Evolutionary conservation across 92 coral and sea anemone genomes (phyloP).

Genomic region (Montipora capitata): DNA sequence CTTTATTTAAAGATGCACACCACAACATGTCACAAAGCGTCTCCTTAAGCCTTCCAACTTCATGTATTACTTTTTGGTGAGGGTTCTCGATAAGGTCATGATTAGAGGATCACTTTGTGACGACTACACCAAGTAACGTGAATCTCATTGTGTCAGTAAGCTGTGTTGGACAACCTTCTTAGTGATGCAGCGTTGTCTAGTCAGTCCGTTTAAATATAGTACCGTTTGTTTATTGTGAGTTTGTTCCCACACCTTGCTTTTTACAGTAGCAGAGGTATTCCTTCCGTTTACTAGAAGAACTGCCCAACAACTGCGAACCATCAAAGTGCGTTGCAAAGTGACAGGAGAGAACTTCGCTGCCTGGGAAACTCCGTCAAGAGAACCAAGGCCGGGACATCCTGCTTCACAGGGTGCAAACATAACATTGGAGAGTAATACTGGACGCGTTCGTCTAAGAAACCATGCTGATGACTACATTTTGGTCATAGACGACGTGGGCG

Average conservation of each 20-base stretch:
- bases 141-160: too few relatives aligned
- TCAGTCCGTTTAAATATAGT: too few relatives aligned
- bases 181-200: too few relatives aligned
- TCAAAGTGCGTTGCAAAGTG: slow-evolving; percentile 16
- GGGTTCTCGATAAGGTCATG: too few relatives aligned
- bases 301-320: slow-evolving; percentile 36
- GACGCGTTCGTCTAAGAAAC: neutral
- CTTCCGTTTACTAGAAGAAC: slow-evolving; percentile 36
- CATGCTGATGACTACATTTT: neutral
- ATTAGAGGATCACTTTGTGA: too few relatives aligned
- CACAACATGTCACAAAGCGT: too few relatives aligned
- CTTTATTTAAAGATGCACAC: too few relatives aligned
- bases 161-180: too few relatives aligned
- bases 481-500: slow-evolving; percentile 7
- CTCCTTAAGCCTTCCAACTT: too few relatives aligned
- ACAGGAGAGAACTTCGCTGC: slow-evolving; percentile 32
- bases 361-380: slow-evolving; percentile 46
- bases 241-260: neutral
- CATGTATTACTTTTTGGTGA: too few relatives aligned
- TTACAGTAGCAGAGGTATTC: slow-evolving; percentile 23
- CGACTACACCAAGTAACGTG: too few relatives aligned
- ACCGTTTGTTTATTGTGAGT: neutral
- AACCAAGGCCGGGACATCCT: slow-evolving; percentile 7
- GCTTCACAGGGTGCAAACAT: slow-evolving; percentile 1
- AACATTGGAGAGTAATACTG: neutral